Conservation (phyloP, 2,797 vertebrate species). For the Ataeniobius toweri region DNA sequence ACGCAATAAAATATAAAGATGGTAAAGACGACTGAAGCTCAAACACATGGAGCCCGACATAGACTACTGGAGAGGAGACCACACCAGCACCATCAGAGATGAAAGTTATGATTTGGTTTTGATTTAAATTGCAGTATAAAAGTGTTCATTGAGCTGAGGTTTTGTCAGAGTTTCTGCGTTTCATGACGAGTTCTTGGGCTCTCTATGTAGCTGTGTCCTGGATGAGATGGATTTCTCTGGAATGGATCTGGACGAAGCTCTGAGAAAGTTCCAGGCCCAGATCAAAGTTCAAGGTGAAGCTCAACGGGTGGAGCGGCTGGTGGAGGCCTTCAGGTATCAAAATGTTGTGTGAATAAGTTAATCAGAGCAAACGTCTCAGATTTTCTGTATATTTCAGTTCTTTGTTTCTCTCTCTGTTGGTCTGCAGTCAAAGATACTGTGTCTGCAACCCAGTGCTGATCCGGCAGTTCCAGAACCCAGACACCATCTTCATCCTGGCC, state of each 20-base stretch:
- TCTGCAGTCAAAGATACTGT: conserved; percentile 91
- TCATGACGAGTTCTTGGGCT: not conserved
- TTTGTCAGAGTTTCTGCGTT: not conserved
- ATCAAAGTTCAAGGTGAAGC: conserved; percentile 96
- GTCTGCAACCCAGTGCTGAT: conserved; percentile 95
- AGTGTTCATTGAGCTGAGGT: not conserved
- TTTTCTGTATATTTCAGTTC: not conserved
- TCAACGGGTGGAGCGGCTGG: conserved; percentile 93
- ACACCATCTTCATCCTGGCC: conserved; percentile 97
- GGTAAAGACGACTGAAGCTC: too few relatives aligned
- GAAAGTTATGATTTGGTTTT: too few relatives aligned
- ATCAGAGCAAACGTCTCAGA: too few relatives aligned
- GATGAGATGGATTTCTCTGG: conserved; percentile 97
- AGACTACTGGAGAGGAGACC: too few relatives aligned
- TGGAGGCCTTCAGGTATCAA: conserved; percentile 93
- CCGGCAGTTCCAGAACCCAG: conserved; percentile 94
- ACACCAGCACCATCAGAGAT: too few relatives aligned
- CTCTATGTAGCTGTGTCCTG: conserved; percentile 85
- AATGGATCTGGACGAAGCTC: conserved; percentile 94
- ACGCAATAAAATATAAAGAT: too few relatives aligned
- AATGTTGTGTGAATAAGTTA: too few relatives aligned
- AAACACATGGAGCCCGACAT: too few relatives aligned
- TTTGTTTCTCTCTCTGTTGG: not conserved
- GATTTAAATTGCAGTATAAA: not conserved
- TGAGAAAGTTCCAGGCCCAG: conserved; percentile 95